Conservation (phyloP, 1,140 invertebrate species). For the Apis florea region DNA sequence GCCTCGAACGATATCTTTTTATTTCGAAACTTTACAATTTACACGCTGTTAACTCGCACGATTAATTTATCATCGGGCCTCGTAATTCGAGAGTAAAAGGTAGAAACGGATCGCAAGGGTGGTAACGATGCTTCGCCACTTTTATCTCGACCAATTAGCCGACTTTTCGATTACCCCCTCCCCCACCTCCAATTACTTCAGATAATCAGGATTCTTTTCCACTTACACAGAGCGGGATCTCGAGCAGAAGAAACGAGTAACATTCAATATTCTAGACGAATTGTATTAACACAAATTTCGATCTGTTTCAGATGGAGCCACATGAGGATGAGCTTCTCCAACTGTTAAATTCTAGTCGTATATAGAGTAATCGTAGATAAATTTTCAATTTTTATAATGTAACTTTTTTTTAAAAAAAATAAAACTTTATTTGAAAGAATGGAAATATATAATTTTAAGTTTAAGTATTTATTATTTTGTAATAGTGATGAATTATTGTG, state of each 20-base stretch:
- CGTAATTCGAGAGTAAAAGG: slow-evolving; percentile 23
- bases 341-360: not conserved
- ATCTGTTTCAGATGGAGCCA: not conserved
- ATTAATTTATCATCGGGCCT: slow-evolving; percentile 19
- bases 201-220: slow-evolving; percentile 13
- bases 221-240: not conserved
- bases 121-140: not conserved
- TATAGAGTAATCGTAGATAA: too few relatives aligned
- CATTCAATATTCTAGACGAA: slow-evolving; percentile 22
- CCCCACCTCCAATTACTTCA: slow-evolving; percentile 17
- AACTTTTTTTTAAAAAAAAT: too few relatives aligned
- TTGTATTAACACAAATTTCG: slow-evolving; percentile 26
- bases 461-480: too few relatives aligned
- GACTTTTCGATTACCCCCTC: slow-evolving; percentile 30
- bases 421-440: too few relatives aligned
- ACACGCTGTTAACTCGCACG: not conserved
- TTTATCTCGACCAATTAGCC: slow-evolving; percentile 38
- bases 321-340: too few relatives aligned
- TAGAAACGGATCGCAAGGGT: not conserved
- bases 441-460: too few relatives aligned
- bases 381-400: too few relatives aligned
- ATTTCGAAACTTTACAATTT: not conserved
- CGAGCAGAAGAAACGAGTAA: slow-evolving; percentile 16
- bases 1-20: not conserved
- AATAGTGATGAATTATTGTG: too few relatives aligned